A percentile compares a stretch with the other conserved stretches of the same genome.
These are phyloP conservation scores for Oeneis ivallda DNA, from an alignment of 2,888 invertebrate genomes.

Conservation along the genomic window DNA sequence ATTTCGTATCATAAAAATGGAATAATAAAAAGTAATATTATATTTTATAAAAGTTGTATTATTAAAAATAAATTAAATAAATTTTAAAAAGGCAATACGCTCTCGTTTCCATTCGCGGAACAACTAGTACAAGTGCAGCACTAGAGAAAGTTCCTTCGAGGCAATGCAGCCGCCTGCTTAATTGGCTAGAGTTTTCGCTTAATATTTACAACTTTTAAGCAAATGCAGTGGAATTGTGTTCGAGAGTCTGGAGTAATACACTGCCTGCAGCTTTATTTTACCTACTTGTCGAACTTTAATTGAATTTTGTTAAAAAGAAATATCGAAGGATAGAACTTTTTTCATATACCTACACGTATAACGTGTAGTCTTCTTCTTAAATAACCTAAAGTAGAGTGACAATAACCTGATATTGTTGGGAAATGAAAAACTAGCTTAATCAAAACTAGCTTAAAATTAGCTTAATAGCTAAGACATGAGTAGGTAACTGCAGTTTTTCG, in stretches of 20 bases:
- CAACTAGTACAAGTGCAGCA: slow-evolving; percentile 48
- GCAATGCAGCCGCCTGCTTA: slow-evolving; percentile 63
- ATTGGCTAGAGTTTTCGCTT: slow-evolving; percentile 71
- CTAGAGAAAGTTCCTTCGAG: slow-evolving; percentile 59
- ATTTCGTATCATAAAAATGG: neutral
- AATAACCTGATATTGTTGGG: too few relatives aligned
- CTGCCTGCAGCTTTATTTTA: slow-evolving; percentile 46
- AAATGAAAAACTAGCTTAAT: too few relatives aligned
- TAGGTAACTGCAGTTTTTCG: too few relatives aligned
- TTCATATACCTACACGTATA: neutral
- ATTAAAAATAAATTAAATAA: too few relatives aligned
- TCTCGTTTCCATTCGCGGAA: slow-evolving; percentile 56
- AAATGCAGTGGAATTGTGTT: slow-evolving; percentile 60
- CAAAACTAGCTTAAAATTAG: too few relatives aligned
- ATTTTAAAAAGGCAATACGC: slow-evolving; percentile 58
- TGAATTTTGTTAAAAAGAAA: slow-evolving; percentile 42
- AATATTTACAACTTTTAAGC: slow-evolving; percentile 69
- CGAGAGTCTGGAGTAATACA: slow-evolving; percentile 53
- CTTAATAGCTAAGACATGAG: too few relatives aligned
- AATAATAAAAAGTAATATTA: neutral
- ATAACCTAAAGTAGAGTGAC: too few relatives aligned
- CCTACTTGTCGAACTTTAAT: slow-evolving; percentile 50
- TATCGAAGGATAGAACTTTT: neutral
- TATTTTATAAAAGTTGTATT: slow-evolving; percentile 43
- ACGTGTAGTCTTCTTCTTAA: too few relatives aligned